These are phyloP conservation scores for Danio jaintianensis DNA, from an alignment of 2,797 vertebrate genomes.

Conservation along the genomic window DNA sequence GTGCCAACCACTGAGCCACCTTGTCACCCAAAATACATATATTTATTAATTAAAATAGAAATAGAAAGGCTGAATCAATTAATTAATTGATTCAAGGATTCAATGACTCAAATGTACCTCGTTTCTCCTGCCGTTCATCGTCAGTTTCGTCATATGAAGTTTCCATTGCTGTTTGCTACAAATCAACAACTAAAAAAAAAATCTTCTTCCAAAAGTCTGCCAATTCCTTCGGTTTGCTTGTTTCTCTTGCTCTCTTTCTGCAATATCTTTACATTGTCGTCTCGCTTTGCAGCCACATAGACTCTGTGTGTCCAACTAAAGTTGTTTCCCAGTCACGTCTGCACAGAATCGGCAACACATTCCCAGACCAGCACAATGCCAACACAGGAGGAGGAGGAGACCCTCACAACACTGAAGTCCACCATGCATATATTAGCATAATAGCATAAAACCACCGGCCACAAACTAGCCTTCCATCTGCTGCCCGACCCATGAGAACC, in stretches of 20 bases:
- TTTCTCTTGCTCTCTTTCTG: slow-evolving; percentile 61
- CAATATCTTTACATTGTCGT: slow-evolving; percentile 72
- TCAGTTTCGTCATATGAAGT: slow-evolving; percentile 89
- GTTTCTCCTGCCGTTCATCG: slow-evolving; percentile 91
- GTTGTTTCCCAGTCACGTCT: slow-evolving; percentile 19
- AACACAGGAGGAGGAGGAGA: slow-evolving; percentile 36
- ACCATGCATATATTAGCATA: slow-evolving; percentile 73
- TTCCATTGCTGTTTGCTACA: slow-evolving; percentile 93
- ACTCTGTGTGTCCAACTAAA: not conserved
- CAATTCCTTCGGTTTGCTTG: slow-evolving; percentile 68
- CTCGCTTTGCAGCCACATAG: slow-evolving; percentile 59
- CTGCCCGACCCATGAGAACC: slow-evolving; percentile 56
- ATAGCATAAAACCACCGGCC: slow-evolving; percentile 52
- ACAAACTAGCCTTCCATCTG: slow-evolving; percentile 72
- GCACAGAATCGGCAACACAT: slow-evolving; percentile 62
- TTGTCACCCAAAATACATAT: too few relatives aligned
- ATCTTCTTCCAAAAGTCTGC: slow-evolving; percentile 76
- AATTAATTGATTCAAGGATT: too few relatives aligned
- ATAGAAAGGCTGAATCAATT: too few relatives aligned
- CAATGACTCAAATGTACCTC: slow-evolving; percentile 75
- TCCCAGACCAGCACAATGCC: slow-evolving; percentile 67
- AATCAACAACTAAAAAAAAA: slow-evolving; percentile 84
- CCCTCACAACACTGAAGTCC: slow-evolving; percentile 73
- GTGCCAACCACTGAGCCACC: too few relatives aligned
- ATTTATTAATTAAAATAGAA: too few relatives aligned